phyloP scores from a whole-genome alignment of 1,140 invertebrate species.

The Pseudomyrmex dendroicus region DNA sequence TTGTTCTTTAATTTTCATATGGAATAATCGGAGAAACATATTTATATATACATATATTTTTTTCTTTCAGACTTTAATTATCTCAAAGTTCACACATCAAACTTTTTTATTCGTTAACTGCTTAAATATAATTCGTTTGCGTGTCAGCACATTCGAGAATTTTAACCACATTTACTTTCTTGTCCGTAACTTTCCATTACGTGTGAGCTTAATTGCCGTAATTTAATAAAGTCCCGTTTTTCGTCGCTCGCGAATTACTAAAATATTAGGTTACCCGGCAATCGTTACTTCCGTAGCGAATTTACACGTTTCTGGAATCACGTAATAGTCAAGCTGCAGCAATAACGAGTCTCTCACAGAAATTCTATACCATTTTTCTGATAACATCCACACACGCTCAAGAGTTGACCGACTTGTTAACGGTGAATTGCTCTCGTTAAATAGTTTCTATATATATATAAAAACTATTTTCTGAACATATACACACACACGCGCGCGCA shows the following conservation, averaged over 20 bases:
- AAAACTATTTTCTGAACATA: background rate
- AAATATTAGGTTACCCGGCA: slow-evolving; percentile 35
- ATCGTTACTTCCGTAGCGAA: background rate
- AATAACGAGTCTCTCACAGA: slow-evolving; percentile 30
- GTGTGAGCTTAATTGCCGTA: slow-evolving; percentile 28
- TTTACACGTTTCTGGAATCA: background rate
- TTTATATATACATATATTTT: no score
- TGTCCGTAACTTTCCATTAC: slow-evolving; percentile 45
- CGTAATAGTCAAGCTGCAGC: background rate
- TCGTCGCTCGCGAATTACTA: slow-evolving; percentile 7
- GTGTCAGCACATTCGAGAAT: slow-evolving; percentile 15
- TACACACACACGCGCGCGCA: no score
- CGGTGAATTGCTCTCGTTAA: slow-evolving; percentile 22
- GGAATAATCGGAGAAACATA: background rate
- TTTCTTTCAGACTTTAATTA: no score
- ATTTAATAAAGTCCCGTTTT: slow-evolving; percentile 44
- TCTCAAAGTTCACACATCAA: background rate
- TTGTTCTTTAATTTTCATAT: background rate
- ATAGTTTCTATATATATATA: slow-evolving; percentile 15
- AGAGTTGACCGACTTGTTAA: background rate
- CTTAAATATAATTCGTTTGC: slow-evolving; percentile 8
- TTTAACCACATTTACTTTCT: slow-evolving; percentile 37
- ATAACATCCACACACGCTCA: background rate
- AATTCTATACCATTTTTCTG: slow-evolving; percentile 42
- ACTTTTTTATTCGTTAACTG: slow-evolving; percentile 24